A percentile compares a stretch with the other conserved stretches of the same genome.
phyloP scores from a whole-genome alignment of 1,140 invertebrate genomes.

The Lasaia peninsularis region DNA sequence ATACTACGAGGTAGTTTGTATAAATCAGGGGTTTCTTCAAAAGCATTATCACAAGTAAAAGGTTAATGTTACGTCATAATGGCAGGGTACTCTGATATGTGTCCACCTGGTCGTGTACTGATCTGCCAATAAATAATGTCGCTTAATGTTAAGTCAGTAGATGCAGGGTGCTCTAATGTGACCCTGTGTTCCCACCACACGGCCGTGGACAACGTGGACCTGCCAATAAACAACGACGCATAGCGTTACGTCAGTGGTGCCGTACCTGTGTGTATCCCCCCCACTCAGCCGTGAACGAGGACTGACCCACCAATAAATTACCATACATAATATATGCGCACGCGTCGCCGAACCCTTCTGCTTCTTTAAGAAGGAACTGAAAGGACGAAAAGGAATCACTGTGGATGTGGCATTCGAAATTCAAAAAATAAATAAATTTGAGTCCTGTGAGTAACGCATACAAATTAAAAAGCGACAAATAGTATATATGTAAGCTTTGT shows the following conservation, averaged over 20 bases:
- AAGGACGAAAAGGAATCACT: background rate
- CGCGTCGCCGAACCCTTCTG: conserved; percentile 30
- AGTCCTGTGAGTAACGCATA: no score
- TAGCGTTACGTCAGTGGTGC: conserved; percentile 28
- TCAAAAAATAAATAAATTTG: no score
- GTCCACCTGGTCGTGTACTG: no score
- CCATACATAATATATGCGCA: conserved; percentile 47
- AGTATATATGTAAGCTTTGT: no score
- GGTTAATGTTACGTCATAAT: no score
- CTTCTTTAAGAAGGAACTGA: conserved; percentile 4
- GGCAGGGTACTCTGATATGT: no score
- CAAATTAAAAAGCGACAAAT: no score
- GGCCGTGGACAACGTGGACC: conserved; percentile 18
- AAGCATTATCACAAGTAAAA: no score
- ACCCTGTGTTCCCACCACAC: background rate
- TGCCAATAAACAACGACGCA: conserved; percentile 40
- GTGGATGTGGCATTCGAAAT: background rate
- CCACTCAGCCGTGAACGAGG: background rate
- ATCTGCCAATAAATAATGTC: conserved; percentile 41
- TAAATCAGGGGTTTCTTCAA: no score
- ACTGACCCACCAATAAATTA: conserved; percentile 39
- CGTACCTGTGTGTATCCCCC: background rate
- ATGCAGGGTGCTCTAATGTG: background rate
- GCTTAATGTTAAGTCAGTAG: conserved; percentile 28
- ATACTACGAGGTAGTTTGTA: no score